These are phyloP conservation scores for Drosophila subpulchrella DNA, from an alignment of 1,140 invertebrate genomes.

Conservation along the genomic window DNA sequence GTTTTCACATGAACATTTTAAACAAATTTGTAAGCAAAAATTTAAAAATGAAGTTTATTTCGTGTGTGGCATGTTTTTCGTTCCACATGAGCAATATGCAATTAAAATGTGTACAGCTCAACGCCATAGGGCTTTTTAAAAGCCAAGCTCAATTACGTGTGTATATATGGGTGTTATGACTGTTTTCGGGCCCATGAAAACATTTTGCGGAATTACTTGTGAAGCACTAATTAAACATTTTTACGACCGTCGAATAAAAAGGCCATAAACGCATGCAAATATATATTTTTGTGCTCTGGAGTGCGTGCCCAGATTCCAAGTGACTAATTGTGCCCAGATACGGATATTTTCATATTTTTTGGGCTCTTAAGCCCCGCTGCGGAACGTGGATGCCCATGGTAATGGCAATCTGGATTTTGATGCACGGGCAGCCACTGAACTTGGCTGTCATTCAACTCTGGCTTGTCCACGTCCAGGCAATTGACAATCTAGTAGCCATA, in stretches of 20 bases:
- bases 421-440: conserved; percentile 23
- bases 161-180: conserved; percentile 6
- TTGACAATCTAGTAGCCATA: conserved; percentile 70
- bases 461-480: conserved; percentile 51
- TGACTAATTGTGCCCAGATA: conserved; percentile 41
- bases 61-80: background rate
- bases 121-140: conserved; percentile 12
- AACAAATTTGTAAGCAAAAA: no score
- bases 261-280: conserved; percentile 63
- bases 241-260: conserved; percentile 67
- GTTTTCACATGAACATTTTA: no score
- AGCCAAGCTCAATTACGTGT: conserved; percentile 3
- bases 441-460: conserved; percentile 32
- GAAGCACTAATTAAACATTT: conserved; percentile 74
- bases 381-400: conserved; percentile 1
- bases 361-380: background rate
- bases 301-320: conserved; percentile 52
- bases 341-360: conserved; percentile 10
- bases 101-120: conserved; percentile 40
- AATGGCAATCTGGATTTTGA: conserved; percentile 6
- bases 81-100: conserved; percentile 20
- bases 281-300: conserved; percentile 19
- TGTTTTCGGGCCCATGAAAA: conserved; percentile 25
- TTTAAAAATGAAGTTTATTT: no score
- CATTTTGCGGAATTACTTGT: conserved; percentile 54